A percentile compares a stretch with the other conserved stretches of the same genome.
Conservation (phyloP, 2,888 invertebrate genomes). For the Polydesmus complanatus region DNA sequence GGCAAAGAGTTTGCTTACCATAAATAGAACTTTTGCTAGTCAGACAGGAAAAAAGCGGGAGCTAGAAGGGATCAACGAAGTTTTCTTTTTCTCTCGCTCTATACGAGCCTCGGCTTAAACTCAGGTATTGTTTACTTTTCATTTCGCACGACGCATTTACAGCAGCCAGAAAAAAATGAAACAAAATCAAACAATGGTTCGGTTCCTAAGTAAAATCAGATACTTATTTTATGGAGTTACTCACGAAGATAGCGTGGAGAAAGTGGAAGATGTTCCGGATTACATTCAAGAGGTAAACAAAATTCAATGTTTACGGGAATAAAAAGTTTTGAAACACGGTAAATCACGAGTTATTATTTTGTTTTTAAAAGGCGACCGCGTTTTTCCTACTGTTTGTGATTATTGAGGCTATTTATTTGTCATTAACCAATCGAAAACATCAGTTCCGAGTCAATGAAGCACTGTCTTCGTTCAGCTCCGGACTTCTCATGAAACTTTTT, state of each 20-base stretch:
- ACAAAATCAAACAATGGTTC: neutral
- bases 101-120: too few relatives aligned
- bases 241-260: conserved; percentile 49
- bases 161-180: too few relatives aligned
- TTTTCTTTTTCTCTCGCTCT: too few relatives aligned
- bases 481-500: conserved; percentile 47
- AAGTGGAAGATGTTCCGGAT: conserved; percentile 53
- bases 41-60: too few relatives aligned
- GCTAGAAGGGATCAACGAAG: too few relatives aligned
- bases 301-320: conserved; percentile 8
- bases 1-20: too few relatives aligned
- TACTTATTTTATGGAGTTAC: conserved; percentile 54
- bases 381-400: conserved; percentile 54
- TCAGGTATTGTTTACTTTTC: too few relatives aligned
- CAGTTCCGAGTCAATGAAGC: conserved; percentile 59
- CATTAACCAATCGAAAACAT: conserved; percentile 29
- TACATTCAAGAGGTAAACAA: conserved; percentile 53
- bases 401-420: conserved; percentile 2
- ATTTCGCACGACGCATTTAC: too few relatives aligned
- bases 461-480: conserved; percentile 59
- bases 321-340: too few relatives aligned
- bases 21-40: too few relatives aligned
- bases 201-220: conserved; percentile 16
- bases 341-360: conserved; percentile 6
- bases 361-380: conserved; percentile 48